Percentiles rank a stretch among this genome's conserved stretches.
Conservation (phyloP, 1,140 invertebrate genomes). For the Fopius arisanus region DNA sequence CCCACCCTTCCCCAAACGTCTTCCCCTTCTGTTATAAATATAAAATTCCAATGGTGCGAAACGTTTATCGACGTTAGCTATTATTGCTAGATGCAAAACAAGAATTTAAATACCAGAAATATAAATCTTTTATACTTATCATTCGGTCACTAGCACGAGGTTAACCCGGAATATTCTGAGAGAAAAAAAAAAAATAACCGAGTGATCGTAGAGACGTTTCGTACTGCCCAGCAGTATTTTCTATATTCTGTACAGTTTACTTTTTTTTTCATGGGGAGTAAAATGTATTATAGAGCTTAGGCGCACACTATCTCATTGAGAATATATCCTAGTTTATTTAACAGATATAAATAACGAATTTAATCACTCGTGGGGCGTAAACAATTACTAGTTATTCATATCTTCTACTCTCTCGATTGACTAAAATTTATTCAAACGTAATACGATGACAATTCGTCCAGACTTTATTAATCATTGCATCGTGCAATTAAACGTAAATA, state of each 20-base stretch:
- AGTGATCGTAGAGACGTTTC: slow-evolving; percentile 32
- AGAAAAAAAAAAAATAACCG: too few relatives aligned
- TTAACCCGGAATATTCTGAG: not conserved
- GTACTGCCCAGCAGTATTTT: slow-evolving; percentile 39
- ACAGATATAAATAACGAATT: not conserved
- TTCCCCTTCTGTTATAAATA: slow-evolving; percentile 4
- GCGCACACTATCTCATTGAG: not conserved
- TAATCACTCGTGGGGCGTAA: not conserved
- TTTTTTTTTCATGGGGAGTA: slow-evolving; percentile 18
- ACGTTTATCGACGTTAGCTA: slow-evolving; percentile 34
- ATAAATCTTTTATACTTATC: not conserved
- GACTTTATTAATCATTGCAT: not conserved
- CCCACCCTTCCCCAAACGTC: not conserved
- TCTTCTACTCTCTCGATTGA: slow-evolving; percentile 34
- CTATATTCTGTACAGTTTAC: slow-evolving; percentile 33
- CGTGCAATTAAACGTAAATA: not conserved
- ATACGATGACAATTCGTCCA: too few relatives aligned
- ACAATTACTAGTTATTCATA: slow-evolving; percentile 20
- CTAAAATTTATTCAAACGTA: not conserved
- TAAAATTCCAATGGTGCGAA: slow-evolving; percentile 52
- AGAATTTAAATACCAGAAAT: not conserved
- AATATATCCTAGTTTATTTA: not conserved
- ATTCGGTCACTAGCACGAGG: not conserved
- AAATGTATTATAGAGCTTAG: slow-evolving; percentile 34
- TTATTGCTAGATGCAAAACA: slow-evolving; percentile 21